Percentiles rank a stretch among this genome's conserved stretches.
These are phyloP conservation scores for Vimba vimba DNA, from an alignment of 2,113 vertebrate species.

Conservation along the genomic window DNA sequence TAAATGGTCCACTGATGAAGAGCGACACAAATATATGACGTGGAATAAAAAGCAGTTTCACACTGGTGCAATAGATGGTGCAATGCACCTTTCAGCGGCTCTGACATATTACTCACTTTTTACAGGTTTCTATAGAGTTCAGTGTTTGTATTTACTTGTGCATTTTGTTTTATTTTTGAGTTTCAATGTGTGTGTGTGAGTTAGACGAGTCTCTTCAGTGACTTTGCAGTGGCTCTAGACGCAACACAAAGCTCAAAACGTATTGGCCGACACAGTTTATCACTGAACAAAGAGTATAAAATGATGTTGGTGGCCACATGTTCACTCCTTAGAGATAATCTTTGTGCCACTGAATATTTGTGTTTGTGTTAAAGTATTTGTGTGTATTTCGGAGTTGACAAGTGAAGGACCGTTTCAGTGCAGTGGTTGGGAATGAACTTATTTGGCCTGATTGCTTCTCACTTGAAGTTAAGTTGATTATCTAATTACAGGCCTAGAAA, in stretches of 20 bases:
- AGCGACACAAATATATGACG: background rate
- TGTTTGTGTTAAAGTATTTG: background rate
- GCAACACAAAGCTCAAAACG: background rate
- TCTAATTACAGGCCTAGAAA: background rate
- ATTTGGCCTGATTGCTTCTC: background rate
- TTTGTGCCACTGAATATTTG: background rate
- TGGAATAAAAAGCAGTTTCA: background rate
- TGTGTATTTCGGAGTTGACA: too few species aligned
- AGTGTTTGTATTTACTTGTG: background rate
- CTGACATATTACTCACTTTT: background rate
- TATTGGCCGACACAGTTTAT: background rate
- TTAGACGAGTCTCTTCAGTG: background rate
- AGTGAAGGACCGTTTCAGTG: background rate
- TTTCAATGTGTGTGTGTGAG: background rate
- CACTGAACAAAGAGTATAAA: background rate
- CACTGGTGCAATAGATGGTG: background rate
- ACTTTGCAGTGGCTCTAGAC: background rate
- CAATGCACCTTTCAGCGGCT: background rate
- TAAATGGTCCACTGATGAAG: background rate
- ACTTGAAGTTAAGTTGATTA: slow-evolving; percentile 8
- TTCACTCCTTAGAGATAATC: background rate
- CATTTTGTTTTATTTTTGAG: background rate
- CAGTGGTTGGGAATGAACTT: background rate
- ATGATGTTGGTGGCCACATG: background rate
- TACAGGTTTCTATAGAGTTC: background rate